Evolutionary conservation across 2,888 invertebrate species (phyloP).

Genomic region (Spodoptera picta): DNA sequence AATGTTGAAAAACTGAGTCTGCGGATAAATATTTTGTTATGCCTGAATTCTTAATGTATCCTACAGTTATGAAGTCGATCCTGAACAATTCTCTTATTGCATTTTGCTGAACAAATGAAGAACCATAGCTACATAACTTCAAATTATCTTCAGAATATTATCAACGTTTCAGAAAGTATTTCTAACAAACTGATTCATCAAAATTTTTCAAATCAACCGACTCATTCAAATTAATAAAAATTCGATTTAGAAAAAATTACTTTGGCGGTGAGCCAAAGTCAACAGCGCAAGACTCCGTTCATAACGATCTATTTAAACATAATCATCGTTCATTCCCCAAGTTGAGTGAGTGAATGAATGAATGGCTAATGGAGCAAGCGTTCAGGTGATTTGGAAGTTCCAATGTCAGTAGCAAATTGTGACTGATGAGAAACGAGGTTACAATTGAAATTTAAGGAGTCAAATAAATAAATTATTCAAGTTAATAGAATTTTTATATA

Average conservation of each 20-base stretch:
- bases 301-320: constrained; percentile 38
- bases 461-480: constrained; percentile 30
- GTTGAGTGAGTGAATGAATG: constrained; percentile 54
- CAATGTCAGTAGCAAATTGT: constrained; percentile 48
- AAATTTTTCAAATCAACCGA: constrained; percentile 21
- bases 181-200: constrained; percentile 17
- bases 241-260: constrained; percentile 27
- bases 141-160: constrained; percentile 1
- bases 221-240: constrained; percentile 41
- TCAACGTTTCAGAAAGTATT: not conserved
- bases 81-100: no score
- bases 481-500: constrained; percentile 23
- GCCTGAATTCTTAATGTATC: no score
- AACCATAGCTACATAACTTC: not conserved
- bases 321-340: constrained; percentile 48
- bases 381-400: constrained; percentile 60
- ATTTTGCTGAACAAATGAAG: no score
- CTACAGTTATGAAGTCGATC: no score
- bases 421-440: constrained; percentile 54
- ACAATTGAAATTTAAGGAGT: constrained; percentile 38
- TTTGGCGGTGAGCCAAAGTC: no score
- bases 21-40: no score
- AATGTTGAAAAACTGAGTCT: no score
- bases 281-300: constrained; percentile 33
- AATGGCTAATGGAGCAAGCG: constrained; percentile 57